Evolutionary conservation across 2,888 invertebrate species (phyloP).

Genomic region (Cephus sareptanus): DNA sequence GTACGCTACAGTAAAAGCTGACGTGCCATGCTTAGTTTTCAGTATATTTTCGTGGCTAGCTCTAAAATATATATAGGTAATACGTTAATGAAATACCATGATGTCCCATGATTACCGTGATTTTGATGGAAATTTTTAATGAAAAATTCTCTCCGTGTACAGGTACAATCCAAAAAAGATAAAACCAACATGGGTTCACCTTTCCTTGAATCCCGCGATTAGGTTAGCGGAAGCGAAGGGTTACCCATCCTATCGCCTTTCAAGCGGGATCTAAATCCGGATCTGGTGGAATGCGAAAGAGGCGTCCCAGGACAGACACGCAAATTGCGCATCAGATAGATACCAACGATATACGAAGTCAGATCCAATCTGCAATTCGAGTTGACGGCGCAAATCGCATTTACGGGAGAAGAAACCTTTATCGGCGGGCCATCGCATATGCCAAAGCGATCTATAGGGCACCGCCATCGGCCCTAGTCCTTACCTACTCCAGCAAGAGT

Average conservation of each 20-base stretch:
- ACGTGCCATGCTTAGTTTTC: too few relatives aligned
- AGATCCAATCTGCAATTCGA: slow-evolving; percentile 1
- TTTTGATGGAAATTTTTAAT: too few relatives aligned
- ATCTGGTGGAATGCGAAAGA: not conserved
- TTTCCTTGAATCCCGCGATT: not conserved
- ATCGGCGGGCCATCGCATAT: not conserved
- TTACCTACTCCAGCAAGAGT: slow-evolving; percentile 7
- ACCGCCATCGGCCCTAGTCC: not conserved
- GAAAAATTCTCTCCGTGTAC: not conserved
- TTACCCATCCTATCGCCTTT: not conserved
- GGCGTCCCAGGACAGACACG: slow-evolving; percentile 8
- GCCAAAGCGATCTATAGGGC: not conserved
- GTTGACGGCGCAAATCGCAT: slow-evolving; percentile 7
- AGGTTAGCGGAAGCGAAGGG: not conserved
- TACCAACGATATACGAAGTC: slow-evolving; percentile 6
- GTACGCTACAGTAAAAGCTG: too few relatives aligned
- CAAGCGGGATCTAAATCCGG: not conserved
- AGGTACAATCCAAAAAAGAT: not conserved
- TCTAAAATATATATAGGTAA: too few relatives aligned
- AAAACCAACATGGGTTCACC: not conserved
- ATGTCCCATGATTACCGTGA: too few relatives aligned
- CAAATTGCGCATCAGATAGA: slow-evolving; percentile 20
- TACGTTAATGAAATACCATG: too few relatives aligned
- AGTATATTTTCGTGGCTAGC: too few relatives aligned
- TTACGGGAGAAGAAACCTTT: not conserved